Evolutionary conservation across 2,797 vertebrate genomes (phyloP), one percentile per base, ranked within the genome.

Genomic region (Scleropages formosus): DNA sequence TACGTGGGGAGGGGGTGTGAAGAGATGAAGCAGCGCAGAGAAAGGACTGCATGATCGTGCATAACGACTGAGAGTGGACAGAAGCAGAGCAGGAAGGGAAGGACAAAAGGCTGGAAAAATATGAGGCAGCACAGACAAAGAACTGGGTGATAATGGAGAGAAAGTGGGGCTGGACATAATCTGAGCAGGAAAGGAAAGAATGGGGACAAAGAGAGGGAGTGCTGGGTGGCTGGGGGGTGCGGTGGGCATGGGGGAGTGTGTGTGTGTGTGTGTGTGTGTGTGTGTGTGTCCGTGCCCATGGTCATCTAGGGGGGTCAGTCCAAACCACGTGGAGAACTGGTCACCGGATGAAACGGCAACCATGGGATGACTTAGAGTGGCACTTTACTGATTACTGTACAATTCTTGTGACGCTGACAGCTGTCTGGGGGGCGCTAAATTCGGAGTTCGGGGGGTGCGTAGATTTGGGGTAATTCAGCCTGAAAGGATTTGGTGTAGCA

Each of bases 341-440:
- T 44, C 44, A 51, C 26, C 44, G 70, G 66, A 47, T 18, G 58
- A 26, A 44, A 22, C 56, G 56, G 60, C 66, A 62, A 11, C 56
- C 61, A 66, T 53, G 22, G 47, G 51, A 51, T 51, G 44, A 47
- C 74, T 70, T 62, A 20, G 24, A 71, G 26, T 20, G 24, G 67
- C 67, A 71, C 67, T 63, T 70, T 46, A 62, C 75, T 70, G 22
- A 76, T 70, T 46, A 62, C 75, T 70, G 22, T 76, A 53, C 62
- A 39, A 24, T 59, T 46, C 39, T 18, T 26, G 53, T 39, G 59
- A 76, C 22, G 39, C 27, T 3, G 59, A 51, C 75, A 39, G 10
- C 8, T 6, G 16, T 31, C 24, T 22, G 24, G 58, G 13, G 4
- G 12, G 18, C 66, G 15, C 26, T 63, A 71, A 76, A 71, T 24